Conservation (phyloP, 1,140 invertebrate species). For the Drosophila virilis region DNA sequence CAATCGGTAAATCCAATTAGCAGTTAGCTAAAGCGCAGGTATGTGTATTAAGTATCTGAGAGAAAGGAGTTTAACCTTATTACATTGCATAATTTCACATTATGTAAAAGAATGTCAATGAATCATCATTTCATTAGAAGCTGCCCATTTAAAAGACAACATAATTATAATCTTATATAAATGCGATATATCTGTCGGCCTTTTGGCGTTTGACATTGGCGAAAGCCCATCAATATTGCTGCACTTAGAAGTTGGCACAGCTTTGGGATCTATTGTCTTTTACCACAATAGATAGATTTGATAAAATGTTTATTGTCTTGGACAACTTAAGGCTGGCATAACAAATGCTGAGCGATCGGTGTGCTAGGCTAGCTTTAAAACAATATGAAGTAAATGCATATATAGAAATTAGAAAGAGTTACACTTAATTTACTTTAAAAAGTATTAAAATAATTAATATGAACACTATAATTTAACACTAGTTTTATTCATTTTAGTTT, state of each 20-base stretch:
- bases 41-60: constrained; percentile 7
- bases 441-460: no score
- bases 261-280: constrained; percentile 4
- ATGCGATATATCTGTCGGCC: not conserved
- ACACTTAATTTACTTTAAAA: no score
- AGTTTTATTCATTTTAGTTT: not conserved
- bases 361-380: not conserved
- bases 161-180: no score
- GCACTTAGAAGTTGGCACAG: constrained; percentile 1
- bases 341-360: constrained; percentile 28
- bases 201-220: constrained; percentile 3
- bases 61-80: constrained; percentile 5
- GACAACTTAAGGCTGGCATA: constrained; percentile 17
- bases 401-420: not conserved
- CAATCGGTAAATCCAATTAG: constrained; percentile 47
- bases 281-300: constrained; percentile 4
- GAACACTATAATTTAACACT: no score
- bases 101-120: no score
- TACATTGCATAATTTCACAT: not conserved
- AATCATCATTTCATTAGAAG: not conserved
- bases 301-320: constrained; percentile 11
- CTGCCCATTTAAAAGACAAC: no score
- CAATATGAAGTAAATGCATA: not conserved
- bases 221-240: constrained; percentile 19
- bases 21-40: constrained; percentile 4